Evolutionary conservation across 1,140 invertebrate species (phyloP).

Genomic region (Trachymyrmex cornetzi): DNA sequence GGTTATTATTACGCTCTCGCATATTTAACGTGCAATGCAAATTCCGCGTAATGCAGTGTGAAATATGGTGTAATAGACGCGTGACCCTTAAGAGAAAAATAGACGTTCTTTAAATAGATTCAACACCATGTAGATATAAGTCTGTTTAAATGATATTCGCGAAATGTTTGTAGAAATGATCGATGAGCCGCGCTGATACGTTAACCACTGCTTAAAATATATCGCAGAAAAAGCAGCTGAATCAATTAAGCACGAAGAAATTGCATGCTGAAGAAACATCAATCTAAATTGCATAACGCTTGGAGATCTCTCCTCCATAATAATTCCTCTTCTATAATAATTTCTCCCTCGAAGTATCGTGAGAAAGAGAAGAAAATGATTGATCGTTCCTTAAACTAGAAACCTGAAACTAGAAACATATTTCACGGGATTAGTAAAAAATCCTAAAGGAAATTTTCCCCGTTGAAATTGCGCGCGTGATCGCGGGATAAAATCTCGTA

Average conservation of each 20-base stretch:
- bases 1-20: conserved; percentile 51
- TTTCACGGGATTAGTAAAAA: neutral
- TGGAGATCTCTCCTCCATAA: neutral
- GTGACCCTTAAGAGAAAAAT: conserved; percentile 48
- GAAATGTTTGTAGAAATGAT: conserved; percentile 49
- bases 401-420: conserved; percentile 25
- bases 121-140: conserved; percentile 37
- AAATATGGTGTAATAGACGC: conserved; percentile 43
- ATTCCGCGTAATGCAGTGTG: conserved; percentile 26
- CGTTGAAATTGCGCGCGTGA: conserved; percentile 24
- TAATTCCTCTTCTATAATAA: neutral
- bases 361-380: neutral
- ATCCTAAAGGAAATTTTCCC: neutral
- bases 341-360: neutral
- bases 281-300: conserved; percentile 30
- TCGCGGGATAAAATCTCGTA: neutral
- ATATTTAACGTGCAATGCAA: conserved; percentile 43
- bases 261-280: conserved; percentile 25
- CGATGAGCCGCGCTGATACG: conserved; percentile 7
- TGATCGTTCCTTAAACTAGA: conserved; percentile 10
- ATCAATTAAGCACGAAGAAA: conserved; percentile 32
- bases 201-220: conserved; percentile 35
- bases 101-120: conserved; percentile 63
- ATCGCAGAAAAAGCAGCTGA: neutral
- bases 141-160: neutral